Percentiles rank a stretch among this genome's conserved stretches.
phyloP scores from a whole-genome alignment of 2,888 invertebrate genomes.

The Drosophila dives region DNA sequence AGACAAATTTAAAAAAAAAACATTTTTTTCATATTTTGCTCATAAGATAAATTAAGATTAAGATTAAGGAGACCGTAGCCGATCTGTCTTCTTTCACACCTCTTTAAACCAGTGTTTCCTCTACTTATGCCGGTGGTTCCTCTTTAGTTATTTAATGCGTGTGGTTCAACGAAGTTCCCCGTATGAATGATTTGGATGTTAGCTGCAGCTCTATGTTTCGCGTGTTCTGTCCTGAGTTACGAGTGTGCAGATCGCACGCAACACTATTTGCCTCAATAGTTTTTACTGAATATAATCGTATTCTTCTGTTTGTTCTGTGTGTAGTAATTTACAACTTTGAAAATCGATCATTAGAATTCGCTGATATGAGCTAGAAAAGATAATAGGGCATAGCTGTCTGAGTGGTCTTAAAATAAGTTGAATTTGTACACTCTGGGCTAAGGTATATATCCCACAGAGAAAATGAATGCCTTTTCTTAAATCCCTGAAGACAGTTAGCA shows the following conservation, averaged over 20 bases:
- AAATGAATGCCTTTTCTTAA: not conserved
- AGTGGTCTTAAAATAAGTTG: not conserved
- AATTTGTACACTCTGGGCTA: not conserved
- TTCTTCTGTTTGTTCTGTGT: not conserved
- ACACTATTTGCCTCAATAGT: not conserved
- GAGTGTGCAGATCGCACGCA: not conserved
- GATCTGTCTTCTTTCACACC: not conserved
- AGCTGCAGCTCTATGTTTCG: not conserved
- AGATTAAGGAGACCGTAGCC: not conserved
- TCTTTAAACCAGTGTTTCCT: not conserved
- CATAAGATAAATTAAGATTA: not conserved
- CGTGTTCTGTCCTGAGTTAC: not conserved
- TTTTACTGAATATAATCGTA: not conserved
- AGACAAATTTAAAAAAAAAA: not conserved
- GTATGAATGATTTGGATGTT: not conserved
- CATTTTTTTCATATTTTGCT: not conserved
- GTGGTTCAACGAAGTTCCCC: not conserved
- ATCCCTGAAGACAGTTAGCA: not conserved
- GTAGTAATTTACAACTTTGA: not conserved
- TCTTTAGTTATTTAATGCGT: not conserved
- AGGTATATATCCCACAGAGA: not conserved
- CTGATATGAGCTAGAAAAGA: no score
- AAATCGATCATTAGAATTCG: not conserved
- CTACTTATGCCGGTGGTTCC: not conserved
- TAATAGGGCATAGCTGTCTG: not conserved